Evolutionary conservation across 2,888 invertebrate genomes (phyloP).

Genomic region (Pristionchus arcanus): DNA sequence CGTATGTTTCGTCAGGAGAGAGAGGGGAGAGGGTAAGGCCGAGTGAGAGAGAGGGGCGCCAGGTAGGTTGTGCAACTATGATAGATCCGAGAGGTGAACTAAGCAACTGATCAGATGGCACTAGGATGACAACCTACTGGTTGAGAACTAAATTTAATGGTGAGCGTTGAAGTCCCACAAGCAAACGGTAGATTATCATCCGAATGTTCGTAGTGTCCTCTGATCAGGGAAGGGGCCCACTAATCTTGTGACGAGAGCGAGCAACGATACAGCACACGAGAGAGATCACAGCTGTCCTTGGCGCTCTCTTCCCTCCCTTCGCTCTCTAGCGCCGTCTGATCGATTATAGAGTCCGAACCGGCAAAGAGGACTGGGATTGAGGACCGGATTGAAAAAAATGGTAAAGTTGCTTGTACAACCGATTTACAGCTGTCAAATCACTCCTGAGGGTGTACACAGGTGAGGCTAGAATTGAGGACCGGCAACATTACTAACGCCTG

Average conservation of each 20-base stretch:
- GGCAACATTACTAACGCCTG: neutral
- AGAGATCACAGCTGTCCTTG: slow-evolving; percentile 33
- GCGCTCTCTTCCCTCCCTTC: neutral
- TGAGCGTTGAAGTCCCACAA: too few relatives aligned
- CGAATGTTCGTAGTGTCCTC: too few relatives aligned
- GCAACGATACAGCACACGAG: neutral
- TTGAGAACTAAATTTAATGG: too few relatives aligned
- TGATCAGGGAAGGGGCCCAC: neutral
- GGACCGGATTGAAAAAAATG: too few relatives aligned
- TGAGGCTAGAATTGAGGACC: too few relatives aligned
- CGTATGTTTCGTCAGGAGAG: slow-evolving; percentile 37
- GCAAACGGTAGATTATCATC: too few relatives aligned
- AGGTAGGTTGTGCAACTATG: slow-evolving; percentile 48
- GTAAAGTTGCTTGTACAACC: too few relatives aligned
- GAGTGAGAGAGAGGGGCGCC: slow-evolving; percentile 20
- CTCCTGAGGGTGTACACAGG: too few relatives aligned
- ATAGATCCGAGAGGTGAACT: neutral
- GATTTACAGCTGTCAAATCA: too few relatives aligned
- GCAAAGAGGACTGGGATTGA: too few relatives aligned
- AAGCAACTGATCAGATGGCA: neutral
- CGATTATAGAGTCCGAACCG: neutral
- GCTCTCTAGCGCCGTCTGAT: neutral
- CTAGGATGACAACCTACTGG: too few relatives aligned
- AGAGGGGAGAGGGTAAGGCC: neutral
- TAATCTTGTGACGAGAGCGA: neutral